Conservation (phyloP, 1,140 invertebrate species). For the Apis florea region DNA sequence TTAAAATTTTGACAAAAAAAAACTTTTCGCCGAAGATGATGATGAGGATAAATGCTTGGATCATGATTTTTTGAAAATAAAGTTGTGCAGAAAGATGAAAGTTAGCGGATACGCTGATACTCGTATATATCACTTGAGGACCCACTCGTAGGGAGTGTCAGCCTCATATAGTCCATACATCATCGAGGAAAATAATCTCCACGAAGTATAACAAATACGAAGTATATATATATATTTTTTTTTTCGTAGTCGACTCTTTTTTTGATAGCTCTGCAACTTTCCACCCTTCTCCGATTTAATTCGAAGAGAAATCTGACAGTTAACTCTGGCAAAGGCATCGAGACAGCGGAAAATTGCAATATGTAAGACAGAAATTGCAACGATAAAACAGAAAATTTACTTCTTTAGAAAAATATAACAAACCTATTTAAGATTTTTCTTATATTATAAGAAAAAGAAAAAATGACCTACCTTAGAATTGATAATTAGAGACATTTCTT, state of each 20-base stretch:
- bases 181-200: conserved; percentile 29
- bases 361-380: too few relatives aligned
- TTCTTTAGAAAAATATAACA: too few relatives aligned
- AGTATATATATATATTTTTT: not conserved
- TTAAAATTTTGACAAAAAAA: too few relatives aligned
- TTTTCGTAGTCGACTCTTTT: conserved; percentile 3
- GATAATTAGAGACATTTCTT: conserved; percentile 87
- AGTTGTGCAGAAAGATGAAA: not conserved
- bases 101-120: not conserved
- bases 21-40: too few relatives aligned
- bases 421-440: too few relatives aligned
- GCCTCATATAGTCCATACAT: conserved; percentile 11
- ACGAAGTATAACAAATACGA: not conserved
- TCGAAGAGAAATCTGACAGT: conserved; percentile 1
- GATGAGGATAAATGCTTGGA: too few relatives aligned
- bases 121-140: not conserved
- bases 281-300: not conserved
- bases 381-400: too few relatives aligned
- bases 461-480: conserved; percentile 81
- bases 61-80: not conserved
- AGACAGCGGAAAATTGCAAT: too few relatives aligned
- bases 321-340: not conserved
- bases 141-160: conserved; percentile 9
- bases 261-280: not conserved
- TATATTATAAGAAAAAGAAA: not conserved